Evolutionary conservation across 2,797 vertebrate genomes (phyloP).

Genomic region (Pristis pectinata): DNA sequence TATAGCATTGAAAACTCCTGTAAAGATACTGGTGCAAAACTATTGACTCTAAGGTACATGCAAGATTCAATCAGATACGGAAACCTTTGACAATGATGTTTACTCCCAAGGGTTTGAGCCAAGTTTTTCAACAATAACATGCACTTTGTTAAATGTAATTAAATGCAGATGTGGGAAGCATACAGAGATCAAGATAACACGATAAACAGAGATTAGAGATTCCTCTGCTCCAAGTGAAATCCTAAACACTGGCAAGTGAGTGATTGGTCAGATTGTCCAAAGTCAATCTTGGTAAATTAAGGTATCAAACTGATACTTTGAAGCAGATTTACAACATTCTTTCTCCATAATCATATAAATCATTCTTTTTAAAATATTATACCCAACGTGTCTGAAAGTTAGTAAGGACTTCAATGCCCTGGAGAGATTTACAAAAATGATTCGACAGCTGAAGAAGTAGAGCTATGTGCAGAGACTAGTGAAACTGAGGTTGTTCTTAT

Average conservation of each 20-base stretch:
- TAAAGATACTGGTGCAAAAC: background rate
- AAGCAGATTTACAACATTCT: background rate
- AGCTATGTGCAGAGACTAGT: background rate
- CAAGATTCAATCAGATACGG: background rate
- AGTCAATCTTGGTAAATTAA: no score
- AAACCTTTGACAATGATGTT: background rate
- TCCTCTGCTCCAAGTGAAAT: background rate
- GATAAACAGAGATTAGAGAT: background rate
- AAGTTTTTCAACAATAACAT: background rate
- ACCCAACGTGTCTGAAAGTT: background rate
- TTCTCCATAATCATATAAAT: background rate
- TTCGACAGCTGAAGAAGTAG: background rate
- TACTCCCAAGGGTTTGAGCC: background rate
- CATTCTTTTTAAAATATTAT: background rate
- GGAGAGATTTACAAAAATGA: background rate
- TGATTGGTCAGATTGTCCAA: background rate
- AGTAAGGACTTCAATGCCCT: background rate
- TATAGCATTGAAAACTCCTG: background rate
- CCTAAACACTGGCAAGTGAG: background rate
- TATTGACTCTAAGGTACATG: background rate
- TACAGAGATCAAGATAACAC: background rate
- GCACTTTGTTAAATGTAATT: constrained; percentile 12
- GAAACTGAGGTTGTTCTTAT: background rate
- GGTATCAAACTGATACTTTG: background rate
- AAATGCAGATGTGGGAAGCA: background rate